These are phyloP conservation scores for Heliconius sara DNA, from an alignment of 2,888 invertebrate species.

Conservation along the genomic window DNA sequence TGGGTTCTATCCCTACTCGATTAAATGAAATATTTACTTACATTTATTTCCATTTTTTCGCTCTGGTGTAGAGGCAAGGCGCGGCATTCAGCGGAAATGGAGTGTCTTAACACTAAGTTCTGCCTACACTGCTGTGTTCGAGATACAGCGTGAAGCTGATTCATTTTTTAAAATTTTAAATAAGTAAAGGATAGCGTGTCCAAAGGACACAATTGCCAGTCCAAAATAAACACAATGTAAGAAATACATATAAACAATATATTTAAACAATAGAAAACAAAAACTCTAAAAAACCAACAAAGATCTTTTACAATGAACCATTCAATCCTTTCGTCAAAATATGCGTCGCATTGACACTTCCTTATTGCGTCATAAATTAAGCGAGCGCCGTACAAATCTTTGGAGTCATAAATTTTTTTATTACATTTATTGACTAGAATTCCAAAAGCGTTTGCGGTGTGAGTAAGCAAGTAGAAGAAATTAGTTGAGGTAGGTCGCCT, in stretches of 20 bases:
- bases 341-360: conserved; percentile 75
- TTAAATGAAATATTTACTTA: too few relatives aligned
- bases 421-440: conserved; percentile 38
- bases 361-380: conserved; percentile 81
- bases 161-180: background rate
- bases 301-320: conserved; percentile 69
- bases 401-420: conserved; percentile 49
- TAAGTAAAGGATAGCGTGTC: conserved; percentile 9
- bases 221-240: conserved; percentile 64
- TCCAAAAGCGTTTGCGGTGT: conserved; percentile 24
- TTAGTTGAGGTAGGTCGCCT: conserved; percentile 21
- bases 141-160: too few relatives aligned
- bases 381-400: conserved; percentile 65
- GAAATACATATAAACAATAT: conserved; percentile 73
- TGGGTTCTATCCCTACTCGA: too few relatives aligned
- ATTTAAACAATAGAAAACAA: conserved; percentile 73
- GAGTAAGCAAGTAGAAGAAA: conserved; percentile 20
- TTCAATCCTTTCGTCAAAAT: conserved; percentile 83
- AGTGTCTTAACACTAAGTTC: too few relatives aligned
- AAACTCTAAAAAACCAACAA: conserved; percentile 70
- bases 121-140: too few relatives aligned
- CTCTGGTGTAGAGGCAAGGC: too few relatives aligned
- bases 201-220: conserved; percentile 8
- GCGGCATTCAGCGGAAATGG: too few relatives aligned
- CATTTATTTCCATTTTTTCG: too few relatives aligned